A percentile compares a stretch with the other conserved stretches of the same genome.
phyloP scores from a whole-genome alignment of 2,113 vertebrate genomes.

The Seriola rivoliana region DNA sequence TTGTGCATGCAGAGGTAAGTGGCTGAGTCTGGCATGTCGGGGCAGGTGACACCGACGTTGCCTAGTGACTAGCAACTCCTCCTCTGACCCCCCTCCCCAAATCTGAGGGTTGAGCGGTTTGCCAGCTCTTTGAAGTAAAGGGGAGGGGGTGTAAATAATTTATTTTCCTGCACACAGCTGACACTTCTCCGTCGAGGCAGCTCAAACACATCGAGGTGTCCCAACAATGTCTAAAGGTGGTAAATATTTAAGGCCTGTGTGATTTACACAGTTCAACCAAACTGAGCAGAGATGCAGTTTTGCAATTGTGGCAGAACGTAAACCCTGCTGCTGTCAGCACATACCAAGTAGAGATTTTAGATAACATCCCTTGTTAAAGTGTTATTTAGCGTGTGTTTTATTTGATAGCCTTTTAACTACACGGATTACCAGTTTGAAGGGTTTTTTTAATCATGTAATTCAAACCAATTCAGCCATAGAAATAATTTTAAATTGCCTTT shows the following conservation, averaged over 20 bases:
- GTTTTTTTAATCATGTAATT: neutral
- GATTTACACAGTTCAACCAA: slow-evolving; percentile 62
- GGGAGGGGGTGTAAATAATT: slow-evolving; percentile 82
- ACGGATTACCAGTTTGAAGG: neutral
- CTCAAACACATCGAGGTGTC: slow-evolving; percentile 74
- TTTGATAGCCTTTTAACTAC: neutral
- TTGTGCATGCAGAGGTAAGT: slow-evolving; percentile 53
- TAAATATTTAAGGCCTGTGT: slow-evolving; percentile 74
- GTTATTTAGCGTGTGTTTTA: neutral
- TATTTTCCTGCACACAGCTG: slow-evolving; percentile 77
- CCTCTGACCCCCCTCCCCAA: slow-evolving; percentile 39
- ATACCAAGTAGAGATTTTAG: neutral
- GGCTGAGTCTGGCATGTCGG: slow-evolving; percentile 72
- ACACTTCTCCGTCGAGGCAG: slow-evolving; percentile 70
- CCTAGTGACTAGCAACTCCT: slow-evolving; percentile 72
- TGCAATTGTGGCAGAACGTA: slow-evolving; percentile 45
- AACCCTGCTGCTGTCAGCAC: slow-evolving; percentile 21
- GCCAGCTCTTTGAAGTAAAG: slow-evolving; percentile 82
- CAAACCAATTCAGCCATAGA: neutral
- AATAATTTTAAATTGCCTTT: neutral
- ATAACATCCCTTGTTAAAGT: neutral
- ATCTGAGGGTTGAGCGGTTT: slow-evolving; percentile 77
- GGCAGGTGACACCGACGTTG: slow-evolving; percentile 80
- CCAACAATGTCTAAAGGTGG: slow-evolving; percentile 72
- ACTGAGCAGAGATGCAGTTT: slow-evolving; percentile 40